Evolutionary conservation across 2,888 invertebrate species (phyloP).

Genomic region (Vesta saturnalis): DNA sequence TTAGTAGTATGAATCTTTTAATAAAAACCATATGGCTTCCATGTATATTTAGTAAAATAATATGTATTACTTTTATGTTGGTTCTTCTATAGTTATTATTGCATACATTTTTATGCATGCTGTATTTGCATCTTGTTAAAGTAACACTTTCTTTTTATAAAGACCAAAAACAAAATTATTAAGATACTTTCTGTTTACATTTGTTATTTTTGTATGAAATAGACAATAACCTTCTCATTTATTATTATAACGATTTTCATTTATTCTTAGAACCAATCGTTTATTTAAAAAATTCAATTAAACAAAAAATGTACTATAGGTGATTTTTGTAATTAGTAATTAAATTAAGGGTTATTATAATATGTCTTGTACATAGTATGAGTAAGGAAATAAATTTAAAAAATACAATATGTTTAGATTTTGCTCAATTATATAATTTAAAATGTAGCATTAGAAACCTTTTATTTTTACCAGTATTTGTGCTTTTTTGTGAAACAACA

Average conservation of each 20-base stretch:
- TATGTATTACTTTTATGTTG: neutral
- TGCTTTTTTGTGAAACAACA: conserved; percentile 56
- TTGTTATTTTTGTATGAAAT: conserved; percentile 35
- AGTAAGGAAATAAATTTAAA: conserved; percentile 31
- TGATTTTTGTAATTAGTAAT: conserved; percentile 52
- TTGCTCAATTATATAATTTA: neutral
- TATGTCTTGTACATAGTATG: conserved; percentile 36
- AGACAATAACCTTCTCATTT: conserved; percentile 42
- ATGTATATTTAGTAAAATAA: conserved; percentile 11
- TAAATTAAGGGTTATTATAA: conserved; percentile 41
- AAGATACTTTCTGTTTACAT: conserved; percentile 22
- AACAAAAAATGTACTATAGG: conserved; percentile 33
- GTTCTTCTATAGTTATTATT: no score
- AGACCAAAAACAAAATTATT: conserved; percentile 26
- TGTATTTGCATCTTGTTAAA: conserved; percentile 13
- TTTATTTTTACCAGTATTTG: conserved; percentile 48
- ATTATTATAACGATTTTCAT: conserved; percentile 27
- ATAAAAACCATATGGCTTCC: conserved; percentile 28
- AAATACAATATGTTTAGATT: conserved; percentile 20
- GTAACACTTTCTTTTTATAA: conserved; percentile 18
- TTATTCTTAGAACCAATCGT: conserved; percentile 16
- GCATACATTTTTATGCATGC: conserved; percentile 24
- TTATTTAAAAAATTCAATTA: conserved; percentile 27
- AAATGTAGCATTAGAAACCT: conserved; percentile 18
- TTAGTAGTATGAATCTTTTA: conserved; percentile 20